Percentiles rank a stretch among this genome's conserved stretches.
Conservation (phyloP, 2,797 vertebrate species). For the Falco columbarius region DNA sequence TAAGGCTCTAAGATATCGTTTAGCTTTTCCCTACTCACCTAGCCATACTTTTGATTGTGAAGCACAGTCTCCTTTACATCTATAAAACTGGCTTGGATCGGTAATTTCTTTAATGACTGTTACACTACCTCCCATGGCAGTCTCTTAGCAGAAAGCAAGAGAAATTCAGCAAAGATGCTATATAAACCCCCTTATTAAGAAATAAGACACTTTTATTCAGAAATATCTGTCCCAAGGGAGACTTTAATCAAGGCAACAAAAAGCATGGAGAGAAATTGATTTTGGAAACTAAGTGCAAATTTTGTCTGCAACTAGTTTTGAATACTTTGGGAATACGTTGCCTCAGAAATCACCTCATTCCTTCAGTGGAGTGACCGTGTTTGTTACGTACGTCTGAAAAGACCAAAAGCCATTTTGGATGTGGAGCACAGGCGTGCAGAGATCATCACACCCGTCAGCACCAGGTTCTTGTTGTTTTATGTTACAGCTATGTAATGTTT, state of each 20-base stretch:
- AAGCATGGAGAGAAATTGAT: not conserved
- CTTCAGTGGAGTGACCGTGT: not conserved
- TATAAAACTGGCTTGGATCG: not conserved
- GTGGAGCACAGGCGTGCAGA: not conserved
- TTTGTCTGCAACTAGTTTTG: not conserved
- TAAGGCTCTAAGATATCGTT: not conserved
- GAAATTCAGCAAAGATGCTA: not conserved
- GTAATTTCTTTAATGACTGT: not conserved
- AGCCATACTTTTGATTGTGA: not conserved
- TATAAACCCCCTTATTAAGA: not conserved
- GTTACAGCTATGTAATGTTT: constrained; percentile 31
- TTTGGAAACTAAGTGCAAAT: not conserved
- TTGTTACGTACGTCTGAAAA: not conserved
- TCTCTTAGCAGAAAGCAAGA: not conserved
- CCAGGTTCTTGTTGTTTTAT: constrained; percentile 5
- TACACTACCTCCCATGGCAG: not conserved
- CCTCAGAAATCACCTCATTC: not conserved
- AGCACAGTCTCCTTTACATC: not conserved
- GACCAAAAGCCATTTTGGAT: not conserved
- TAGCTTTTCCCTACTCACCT: not conserved
- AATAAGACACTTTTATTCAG: not conserved
- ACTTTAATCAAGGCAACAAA: not conserved
- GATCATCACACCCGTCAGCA: constrained; percentile 21
- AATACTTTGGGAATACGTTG: not conserved
- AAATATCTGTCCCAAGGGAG: not conserved